phyloP scores from a whole-genome alignment of 2,113 vertebrate species.

The Thymallus thymallus region DNA sequence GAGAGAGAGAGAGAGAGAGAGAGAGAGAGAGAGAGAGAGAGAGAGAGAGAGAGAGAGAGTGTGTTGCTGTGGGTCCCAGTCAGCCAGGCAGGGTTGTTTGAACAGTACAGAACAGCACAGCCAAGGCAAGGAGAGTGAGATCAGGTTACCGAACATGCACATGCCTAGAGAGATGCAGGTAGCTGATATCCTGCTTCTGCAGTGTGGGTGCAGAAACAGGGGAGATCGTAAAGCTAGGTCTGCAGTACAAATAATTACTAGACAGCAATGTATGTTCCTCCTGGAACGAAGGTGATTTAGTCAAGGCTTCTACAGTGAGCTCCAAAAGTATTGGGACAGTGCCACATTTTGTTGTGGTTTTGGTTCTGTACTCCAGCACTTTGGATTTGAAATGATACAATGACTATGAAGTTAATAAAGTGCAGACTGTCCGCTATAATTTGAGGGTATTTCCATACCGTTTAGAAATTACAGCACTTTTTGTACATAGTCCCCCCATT shows the following conservation, averaged over 20 bases:
- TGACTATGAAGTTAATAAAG: too few species aligned
- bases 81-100: too few species aligned
- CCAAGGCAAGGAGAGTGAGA: slow-evolving; percentile 70
- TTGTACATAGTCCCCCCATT: too few species aligned
- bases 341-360: too few species aligned
- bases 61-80: slow-evolving; percentile 56
- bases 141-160: slow-evolving; percentile 77
- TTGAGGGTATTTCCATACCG: too few species aligned
- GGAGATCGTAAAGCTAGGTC: slow-evolving; percentile 8
- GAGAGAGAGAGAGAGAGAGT: slow-evolving; percentile 62
- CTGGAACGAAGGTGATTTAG: too few species aligned
- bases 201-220: slow-evolving; percentile 27
- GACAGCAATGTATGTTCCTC: background rate
- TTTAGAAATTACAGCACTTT: too few species aligned
- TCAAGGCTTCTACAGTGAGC: too few species aligned
- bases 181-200: slow-evolving; percentile 53
- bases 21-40: slow-evolving; percentile 63
- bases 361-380: too few species aligned
- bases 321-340: too few species aligned
- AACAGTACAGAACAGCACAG: slow-evolving; percentile 64
- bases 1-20: slow-evolving; percentile 63
- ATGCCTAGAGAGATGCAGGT: slow-evolving; percentile 67
- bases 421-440: too few species aligned
- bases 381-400: too few species aligned
- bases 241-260: slow-evolving; percentile 9